Evolutionary conservation across 2,888 invertebrate species (phyloP).

Genomic region (Chymomyza procnemis): DNA sequence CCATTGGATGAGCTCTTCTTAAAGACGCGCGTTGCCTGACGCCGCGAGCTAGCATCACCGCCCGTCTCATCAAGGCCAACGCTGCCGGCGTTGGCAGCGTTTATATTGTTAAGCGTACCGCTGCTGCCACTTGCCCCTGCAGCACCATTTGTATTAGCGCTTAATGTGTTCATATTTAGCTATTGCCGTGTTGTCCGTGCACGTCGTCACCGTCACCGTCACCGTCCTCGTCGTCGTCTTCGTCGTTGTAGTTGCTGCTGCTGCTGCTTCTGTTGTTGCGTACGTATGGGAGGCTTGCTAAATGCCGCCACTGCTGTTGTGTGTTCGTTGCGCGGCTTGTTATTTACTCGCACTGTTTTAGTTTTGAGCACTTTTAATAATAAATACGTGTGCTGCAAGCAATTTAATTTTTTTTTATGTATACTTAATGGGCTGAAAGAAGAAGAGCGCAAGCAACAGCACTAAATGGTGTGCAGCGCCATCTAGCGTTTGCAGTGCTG

Average conservation of each 20-base stretch:
- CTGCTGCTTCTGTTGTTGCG: constrained; percentile 21
- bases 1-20: constrained; percentile 98
- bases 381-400: constrained; percentile 58
- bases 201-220: constrained; percentile 48
- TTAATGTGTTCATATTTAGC: constrained; percentile 52
- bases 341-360: constrained; percentile 30
- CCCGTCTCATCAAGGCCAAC: constrained; percentile 59
- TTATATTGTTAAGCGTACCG: constrained; percentile 2
- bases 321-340: constrained; percentile 15
- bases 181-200: too few species aligned
- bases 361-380: constrained; percentile 45
- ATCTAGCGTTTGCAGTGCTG: constrained; percentile 51
- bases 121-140: neutral
- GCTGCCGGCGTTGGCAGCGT: constrained; percentile 30
- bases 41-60: constrained; percentile 86
- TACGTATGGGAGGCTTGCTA: constrained; percentile 29
- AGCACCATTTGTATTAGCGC: constrained; percentile 55
- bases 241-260: constrained; percentile 33
- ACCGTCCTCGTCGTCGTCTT: constrained; percentile 54
- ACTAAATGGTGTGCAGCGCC: constrained; percentile 48
- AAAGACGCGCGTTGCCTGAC: constrained; percentile 90
- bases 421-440: constrained; percentile 44
- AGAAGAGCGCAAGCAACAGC: constrained; percentile 48
- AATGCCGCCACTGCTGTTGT: constrained; percentile 34
- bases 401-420: constrained; percentile 67